Percentiles rank a stretch among this genome's conserved stretches.
These are phyloP conservation scores for Bathynomus jamesi DNA, from an alignment of 1,140 invertebrate genomes.

Conservation along the genomic window DNA sequence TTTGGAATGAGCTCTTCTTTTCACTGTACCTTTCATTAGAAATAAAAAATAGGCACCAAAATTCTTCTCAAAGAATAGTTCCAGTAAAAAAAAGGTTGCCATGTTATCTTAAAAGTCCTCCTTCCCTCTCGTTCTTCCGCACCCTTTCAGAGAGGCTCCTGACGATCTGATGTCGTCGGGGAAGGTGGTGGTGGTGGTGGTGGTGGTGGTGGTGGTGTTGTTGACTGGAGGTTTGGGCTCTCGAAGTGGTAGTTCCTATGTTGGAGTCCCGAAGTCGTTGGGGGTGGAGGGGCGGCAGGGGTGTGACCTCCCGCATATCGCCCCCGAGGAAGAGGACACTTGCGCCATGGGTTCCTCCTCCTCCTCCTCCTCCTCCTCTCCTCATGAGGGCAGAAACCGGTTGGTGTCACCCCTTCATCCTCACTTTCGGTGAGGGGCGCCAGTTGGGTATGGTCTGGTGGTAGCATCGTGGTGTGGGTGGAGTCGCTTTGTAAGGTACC, in stretches of 20 bases:
- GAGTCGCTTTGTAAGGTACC: constrained; percentile 65
- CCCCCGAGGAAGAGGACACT: background rate
- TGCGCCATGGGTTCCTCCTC: background rate
- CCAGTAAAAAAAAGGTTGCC: background rate
- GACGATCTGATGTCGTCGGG: background rate
- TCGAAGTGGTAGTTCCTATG: background rate
- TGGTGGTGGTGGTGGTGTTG: background rate
- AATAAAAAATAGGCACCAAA: background rate
- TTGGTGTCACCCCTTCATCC: constrained; percentile 40
- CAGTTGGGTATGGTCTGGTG: constrained; percentile 46
- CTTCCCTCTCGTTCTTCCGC: too few relatives aligned
- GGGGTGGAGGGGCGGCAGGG: too few relatives aligned
- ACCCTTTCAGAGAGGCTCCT: background rate
- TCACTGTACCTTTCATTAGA: too few relatives aligned
- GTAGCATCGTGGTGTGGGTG: constrained; percentile 59
- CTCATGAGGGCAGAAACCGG: background rate
- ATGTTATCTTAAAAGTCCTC: background rate
- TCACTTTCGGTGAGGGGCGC: constrained; percentile 46
- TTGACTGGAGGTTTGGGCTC: background rate
- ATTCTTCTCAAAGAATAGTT: background rate
- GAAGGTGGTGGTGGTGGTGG: background rate
- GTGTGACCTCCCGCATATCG: background rate
- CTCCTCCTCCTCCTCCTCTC: background rate
- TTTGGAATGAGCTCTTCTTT: too few relatives aligned
- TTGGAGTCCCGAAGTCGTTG: background rate